Evolutionary conservation across 2,888 invertebrate genomes (phyloP), one percentile per base, ranked within the genome.

Genomic region (Maniola hyperantus): DNA sequence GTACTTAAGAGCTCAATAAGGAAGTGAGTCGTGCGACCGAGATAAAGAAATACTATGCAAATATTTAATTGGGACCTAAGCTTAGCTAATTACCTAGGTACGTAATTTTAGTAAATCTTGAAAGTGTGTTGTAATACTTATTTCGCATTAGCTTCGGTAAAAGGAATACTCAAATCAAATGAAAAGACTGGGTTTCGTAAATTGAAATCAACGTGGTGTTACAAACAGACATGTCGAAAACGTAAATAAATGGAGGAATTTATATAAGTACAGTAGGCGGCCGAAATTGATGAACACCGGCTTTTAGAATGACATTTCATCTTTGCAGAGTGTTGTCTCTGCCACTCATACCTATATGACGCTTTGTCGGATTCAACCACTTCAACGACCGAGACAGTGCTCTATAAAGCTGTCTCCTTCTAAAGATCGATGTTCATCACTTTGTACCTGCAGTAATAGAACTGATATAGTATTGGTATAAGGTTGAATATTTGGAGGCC

Each of bases 81-180:
- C 26, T 10, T 51, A n/a, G 51, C 51, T n/a, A 51, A 51, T 51
- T 51, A 26, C 51, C 13, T 26, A 51, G 26, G 26, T 26, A 26
- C 26, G 26, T 26, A 11, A 26, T 48, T 48, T 18, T 15, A 8
- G 8, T 33, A 51, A 51, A 33, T 51, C 13, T 51, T 51, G 11
- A 10, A 33, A 26, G 51, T 6, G 33, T 26, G 13, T 18, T 48
- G 33, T 26, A 26, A 26, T 26, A 13, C n/a, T 13, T n/a, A 13
- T 26, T 13, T n/a, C 26, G 26, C 33, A 39, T 11, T 6, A 44
- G 44, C 6, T 44, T 11, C 13, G 44, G 44, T 44, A 13, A 44
- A 44, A 44, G n/a, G 44, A 44, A 44, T 5, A 42, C 13, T n/a
- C 4, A 26, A 26, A 26, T n/a, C 2, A 13, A 44, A 44, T 44